Base-by-base conservation (phyloP, 2,888 invertebrate species). In the Dryomyza anilis region DNA sequence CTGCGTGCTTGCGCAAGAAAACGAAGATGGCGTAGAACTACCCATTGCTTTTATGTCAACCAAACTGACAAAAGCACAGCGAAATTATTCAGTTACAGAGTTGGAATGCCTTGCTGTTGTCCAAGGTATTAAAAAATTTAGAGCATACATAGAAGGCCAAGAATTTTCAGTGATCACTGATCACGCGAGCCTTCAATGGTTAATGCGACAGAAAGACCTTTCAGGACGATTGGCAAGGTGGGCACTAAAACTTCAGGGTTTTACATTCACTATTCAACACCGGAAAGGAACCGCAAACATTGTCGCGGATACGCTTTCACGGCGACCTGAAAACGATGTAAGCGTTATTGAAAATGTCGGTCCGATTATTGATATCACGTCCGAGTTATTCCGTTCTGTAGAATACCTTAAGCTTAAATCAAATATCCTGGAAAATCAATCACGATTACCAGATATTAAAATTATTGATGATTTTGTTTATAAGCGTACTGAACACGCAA, bases 71-170 rank as follows among this genome's bases (percentile, higher is more conserved):
- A 52, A 63, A 23, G 64, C 69, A 2, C 64, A 67, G 25, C 50
- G 66, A 1, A 68, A 70, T 56, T 68, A 68, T 36, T 63, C 65
- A 14, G 65, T 68, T 1, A 66, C 70, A 1, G 70, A 69, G 45
- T 48, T 63, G 16, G 70, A 70, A 46, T 69, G 70, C 25, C 33
- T 69, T 33, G 68, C 70, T 12, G 69, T 65, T 5, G 63, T 68
- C n/a, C 4, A 63, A 27, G 58, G 63, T 1, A n/a, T 70, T 0
- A 67, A 69, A 39, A 67, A 67, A 39, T 67, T 67, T 46, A 39
- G 59, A 23, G 36, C 63, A 1, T 65, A 60, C 23, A 39, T 67
- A n/a, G 63, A 63, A 46, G 60, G 65, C 6, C 61, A 55, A 29
- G 29, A 53, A 25, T 53, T 53, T 10, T 2, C n/a, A 21, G 29